phyloP scores from a whole-genome alignment of 2,113 vertebrate genomes.

The Cathartes aura region DNA sequence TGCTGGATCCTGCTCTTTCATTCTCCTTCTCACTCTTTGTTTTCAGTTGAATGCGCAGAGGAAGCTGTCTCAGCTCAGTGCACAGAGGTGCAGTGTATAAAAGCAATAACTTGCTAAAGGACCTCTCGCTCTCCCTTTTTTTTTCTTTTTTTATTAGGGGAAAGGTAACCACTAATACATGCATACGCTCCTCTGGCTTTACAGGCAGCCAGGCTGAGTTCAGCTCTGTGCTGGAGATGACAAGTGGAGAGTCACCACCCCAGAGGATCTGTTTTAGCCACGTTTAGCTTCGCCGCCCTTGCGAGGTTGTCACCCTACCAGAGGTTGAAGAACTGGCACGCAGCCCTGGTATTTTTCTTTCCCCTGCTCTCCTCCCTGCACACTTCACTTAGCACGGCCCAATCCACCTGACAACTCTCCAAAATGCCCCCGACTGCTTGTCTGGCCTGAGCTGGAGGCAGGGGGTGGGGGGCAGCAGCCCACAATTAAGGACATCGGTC shows the following conservation, averaged over 20 bases:
- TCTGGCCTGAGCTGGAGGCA: background rate
- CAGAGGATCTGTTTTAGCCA: background rate
- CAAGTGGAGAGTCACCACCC: background rate
- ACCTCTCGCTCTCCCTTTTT: background rate
- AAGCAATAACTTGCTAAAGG: conserved; percentile 45
- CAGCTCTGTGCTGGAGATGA: conserved; percentile 10
- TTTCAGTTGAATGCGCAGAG: conserved; percentile 64
- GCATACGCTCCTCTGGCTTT: background rate
- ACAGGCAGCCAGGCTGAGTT: background rate
- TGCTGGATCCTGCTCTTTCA: background rate
- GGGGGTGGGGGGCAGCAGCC: background rate
- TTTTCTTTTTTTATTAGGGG: background rate
- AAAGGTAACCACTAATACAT: conserved; percentile 26
- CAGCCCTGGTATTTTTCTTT: conserved; percentile 16
- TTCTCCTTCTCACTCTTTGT: conserved; percentile 69
- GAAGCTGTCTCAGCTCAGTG: conserved; percentile 65
- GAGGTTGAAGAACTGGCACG: conserved; percentile 51
- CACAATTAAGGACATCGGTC: background rate
- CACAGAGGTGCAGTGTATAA: conserved; percentile 35
- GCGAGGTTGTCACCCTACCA: conserved; percentile 55
- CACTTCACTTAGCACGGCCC: conserved; percentile 71
- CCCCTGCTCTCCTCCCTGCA: conserved; percentile 27
- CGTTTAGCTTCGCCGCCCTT: background rate
- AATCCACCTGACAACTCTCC: conserved; percentile 60
- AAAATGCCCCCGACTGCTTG: conserved; percentile 23